A percentile compares a stretch with the other conserved stretches of the same genome.
These are phyloP conservation scores for Caenorhabditis wallacei DNA, from an alignment of 2,888 invertebrate genomes.

Conservation along the genomic window DNA sequence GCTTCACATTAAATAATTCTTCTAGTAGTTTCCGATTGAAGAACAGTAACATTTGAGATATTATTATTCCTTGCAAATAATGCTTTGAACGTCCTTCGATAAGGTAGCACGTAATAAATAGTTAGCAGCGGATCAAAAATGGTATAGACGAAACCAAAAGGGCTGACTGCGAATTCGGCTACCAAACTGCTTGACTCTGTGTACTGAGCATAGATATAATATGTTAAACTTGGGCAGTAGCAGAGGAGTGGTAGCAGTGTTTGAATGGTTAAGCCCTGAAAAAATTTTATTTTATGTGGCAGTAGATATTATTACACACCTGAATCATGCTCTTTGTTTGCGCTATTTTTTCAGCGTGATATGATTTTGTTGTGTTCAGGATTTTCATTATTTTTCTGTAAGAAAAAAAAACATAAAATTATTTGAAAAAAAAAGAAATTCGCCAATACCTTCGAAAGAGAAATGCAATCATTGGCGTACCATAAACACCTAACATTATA, in stretches of 20 bases:
- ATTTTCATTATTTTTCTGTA: slow-evolving; percentile 53
- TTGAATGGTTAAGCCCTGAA: slow-evolving; percentile 55
- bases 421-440: neutral
- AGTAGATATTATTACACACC: slow-evolving; percentile 2
- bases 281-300: neutral
- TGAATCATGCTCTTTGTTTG: slow-evolving; percentile 54
- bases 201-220: slow-evolving; percentile 44
- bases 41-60: neutral
- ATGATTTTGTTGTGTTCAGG: slow-evolving; percentile 33
- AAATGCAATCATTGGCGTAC: slow-evolving; percentile 47
- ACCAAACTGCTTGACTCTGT: slow-evolving; percentile 1
- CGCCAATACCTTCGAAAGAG: slow-evolving; percentile 31
- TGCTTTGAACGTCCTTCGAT: slow-evolving; percentile 36
- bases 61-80: slow-evolving; percentile 15
- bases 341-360: slow-evolving; percentile 33
- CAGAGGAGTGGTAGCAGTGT: slow-evolving; percentile 41
- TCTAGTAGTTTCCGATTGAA: slow-evolving; percentile 28
- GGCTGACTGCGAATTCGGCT: slow-evolving; percentile 36
- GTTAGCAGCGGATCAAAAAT: slow-evolving; percentile 44
- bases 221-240: slow-evolving; percentile 43
- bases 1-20: too few relatives aligned
- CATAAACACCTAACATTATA: slow-evolving; percentile 36
- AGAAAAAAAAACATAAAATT: neutral
- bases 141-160: slow-evolving; percentile 34
- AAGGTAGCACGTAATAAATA: slow-evolving; percentile 46